Evolutionary conservation across 2,113 vertebrate species (phyloP).

Genomic region (Lampris megalopsis): DNA sequence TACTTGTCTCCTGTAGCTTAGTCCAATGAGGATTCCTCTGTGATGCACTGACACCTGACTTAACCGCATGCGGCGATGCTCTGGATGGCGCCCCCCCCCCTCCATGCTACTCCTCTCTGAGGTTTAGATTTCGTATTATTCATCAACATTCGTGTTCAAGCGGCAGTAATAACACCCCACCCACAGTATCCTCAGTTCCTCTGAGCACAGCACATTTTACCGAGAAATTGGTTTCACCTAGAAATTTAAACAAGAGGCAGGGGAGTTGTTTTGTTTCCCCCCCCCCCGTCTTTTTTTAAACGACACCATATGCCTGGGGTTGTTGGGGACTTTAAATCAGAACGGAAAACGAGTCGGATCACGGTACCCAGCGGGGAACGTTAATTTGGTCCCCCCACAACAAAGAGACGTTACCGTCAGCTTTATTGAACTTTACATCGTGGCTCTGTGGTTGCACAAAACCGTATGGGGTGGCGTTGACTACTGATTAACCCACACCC

Average conservation of each 20-base stretch:
- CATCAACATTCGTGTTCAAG: not conserved
- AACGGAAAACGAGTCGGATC: not conserved
- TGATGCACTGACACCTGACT: constrained; percentile 18
- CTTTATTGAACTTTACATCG: constrained; percentile 12
- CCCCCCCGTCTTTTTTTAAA: too few species aligned
- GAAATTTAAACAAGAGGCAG: not conserved
- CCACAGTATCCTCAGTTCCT: not conserved
- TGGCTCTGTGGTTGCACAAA: constrained; percentile 19
- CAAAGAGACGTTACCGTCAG: not conserved
- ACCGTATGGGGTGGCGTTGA: constrained; percentile 28
- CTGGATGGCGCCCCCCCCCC: too few species aligned
- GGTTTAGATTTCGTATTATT: not conserved
- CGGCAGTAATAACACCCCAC: not conserved
- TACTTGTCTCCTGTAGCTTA: not conserved
- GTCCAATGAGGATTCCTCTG: not conserved
- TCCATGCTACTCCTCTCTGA: not conserved
- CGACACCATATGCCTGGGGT: too few species aligned
- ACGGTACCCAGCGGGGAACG: not conserved
- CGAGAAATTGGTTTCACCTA: not conserved
- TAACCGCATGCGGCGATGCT: too few species aligned
- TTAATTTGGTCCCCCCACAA: not conserved
- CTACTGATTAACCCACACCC: constrained; percentile 20
- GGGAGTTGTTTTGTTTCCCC: too few species aligned
- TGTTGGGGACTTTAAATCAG: not conserved
- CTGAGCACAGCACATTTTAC: not conserved